Evolutionary conservation across 1,140 invertebrate genomes (phyloP), one percentile per base, ranked within the genome.

Genomic region (Planococcus citri): DNA sequence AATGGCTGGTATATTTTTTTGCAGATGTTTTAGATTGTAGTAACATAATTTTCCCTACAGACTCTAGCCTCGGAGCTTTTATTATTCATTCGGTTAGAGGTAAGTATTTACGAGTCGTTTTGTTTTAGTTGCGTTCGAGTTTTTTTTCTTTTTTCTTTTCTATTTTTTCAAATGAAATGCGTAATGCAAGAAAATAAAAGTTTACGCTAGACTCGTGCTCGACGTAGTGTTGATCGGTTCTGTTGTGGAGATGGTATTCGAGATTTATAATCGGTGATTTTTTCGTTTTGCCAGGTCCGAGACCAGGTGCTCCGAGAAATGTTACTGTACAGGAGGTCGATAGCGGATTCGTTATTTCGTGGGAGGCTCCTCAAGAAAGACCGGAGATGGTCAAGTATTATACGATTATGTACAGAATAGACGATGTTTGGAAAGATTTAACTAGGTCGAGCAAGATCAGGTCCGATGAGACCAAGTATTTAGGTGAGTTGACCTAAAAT

Each of bases 361-460:
- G 92, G 93, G 85, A 88, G 77, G 84, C 86, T 70, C 92, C 93
- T n/a, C 72, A 86, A 60, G 89, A 92, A 76, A 83, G 85, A 72
- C 83, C 85, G 22, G 83, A 89, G 73, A 82, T 91, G 22, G 86
- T 95, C 72, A 89, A 92, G 77, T 91, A 92, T 81, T 96, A 95
- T 79, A 89, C 88, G 60, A 92, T 95, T 77, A 91, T 94, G 79
- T 94, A 92, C 81, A 86, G 88, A 76, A 91, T 88, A 22, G 90
- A 93, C 78, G 88, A 88, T 70, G 85, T 86, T 73, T 94, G 89
- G 91, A 92, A 90, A 79, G 87, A 85, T 70, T 83, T 92, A 74
- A 93, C 91, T 79, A 88, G 90, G 74, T 90, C 89, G 72, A 29
- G 20, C 10, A 86, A 90, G 76, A 93, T 95, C 76, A 84, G 89